Evolutionary conservation across 2,888 invertebrate species (phyloP).

Genomic region (Ecliptopera silaceata): DNA sequence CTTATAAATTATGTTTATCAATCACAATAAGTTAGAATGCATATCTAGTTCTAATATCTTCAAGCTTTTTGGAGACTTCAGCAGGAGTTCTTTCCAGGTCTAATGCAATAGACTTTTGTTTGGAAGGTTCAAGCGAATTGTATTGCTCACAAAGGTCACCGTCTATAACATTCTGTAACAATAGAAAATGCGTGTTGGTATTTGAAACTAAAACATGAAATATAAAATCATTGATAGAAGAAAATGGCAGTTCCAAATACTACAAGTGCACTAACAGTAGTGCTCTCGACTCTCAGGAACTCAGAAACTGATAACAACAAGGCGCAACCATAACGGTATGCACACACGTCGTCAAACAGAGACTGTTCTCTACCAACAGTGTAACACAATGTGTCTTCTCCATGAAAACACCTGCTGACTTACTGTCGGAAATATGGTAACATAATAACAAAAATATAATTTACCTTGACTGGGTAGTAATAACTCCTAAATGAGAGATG

Average conservation of each 20-base stretch:
- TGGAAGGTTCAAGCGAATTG: conserved; percentile 95
- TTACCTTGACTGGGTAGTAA: conserved; percentile 97
- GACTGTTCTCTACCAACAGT: conserved; percentile 69
- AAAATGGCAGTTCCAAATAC: conserved; percentile 71
- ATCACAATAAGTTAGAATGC: conserved; percentile 90
- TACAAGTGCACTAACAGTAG: conserved; percentile 56
- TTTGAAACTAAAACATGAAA: background rate
- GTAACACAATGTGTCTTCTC: conserved; percentile 67
- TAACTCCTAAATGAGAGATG: conserved; percentile 98
- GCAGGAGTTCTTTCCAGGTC: conserved; percentile 97
- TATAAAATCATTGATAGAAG: background rate
- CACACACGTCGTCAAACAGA: conserved; percentile 43
- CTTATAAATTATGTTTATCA: conserved; percentile 34
- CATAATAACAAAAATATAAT: background rate
- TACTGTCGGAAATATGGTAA: conserved; percentile 55
- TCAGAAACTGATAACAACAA: conserved; percentile 44
- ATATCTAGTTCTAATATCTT: conserved; percentile 99
- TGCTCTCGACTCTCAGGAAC: conserved; percentile 76
- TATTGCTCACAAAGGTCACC: conserved; percentile 99
- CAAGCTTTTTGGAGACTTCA: conserved; percentile 98
- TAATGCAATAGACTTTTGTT: conserved; percentile 97
- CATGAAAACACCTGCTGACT: conserved; percentile 67
- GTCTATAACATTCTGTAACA: conserved; percentile 96
- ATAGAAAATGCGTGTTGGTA: conserved; percentile 20
- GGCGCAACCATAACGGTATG: conserved; percentile 64